Percentiles rank a stretch among this genome's conserved stretches.
These are phyloP conservation scores for Chlorospingus flavigularis DNA, from an alignment of 2,797 vertebrate genomes.

Conservation along the genomic window DNA sequence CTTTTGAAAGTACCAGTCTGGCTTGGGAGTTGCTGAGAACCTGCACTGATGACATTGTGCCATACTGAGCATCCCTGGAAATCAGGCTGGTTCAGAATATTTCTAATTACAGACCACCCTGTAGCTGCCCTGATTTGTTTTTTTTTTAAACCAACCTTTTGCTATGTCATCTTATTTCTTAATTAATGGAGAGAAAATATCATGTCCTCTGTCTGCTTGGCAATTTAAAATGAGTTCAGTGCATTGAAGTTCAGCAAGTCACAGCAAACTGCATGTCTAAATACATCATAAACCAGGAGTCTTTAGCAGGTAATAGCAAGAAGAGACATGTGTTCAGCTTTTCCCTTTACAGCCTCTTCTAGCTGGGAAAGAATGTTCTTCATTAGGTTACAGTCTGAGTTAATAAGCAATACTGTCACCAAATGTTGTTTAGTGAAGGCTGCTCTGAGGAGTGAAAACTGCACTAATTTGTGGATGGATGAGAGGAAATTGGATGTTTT, in stretches of 20 bases:
- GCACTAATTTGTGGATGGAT: not conserved
- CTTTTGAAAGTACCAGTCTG: not conserved
- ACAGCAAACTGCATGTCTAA: not conserved
- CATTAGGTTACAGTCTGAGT: not conserved
- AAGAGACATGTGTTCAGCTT: conserved; percentile 20
- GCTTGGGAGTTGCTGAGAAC: not conserved
- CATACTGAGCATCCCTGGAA: not conserved
- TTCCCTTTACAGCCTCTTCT: conserved; percentile 9
- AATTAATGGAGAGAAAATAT: conserved; percentile 4
- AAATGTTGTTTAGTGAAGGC: not conserved
- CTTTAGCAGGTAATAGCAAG: not conserved
- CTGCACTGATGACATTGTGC: not conserved
- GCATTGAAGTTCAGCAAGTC: not conserved
- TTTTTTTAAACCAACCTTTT: not conserved
- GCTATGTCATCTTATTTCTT: not conserved
- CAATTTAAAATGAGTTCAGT: not conserved
- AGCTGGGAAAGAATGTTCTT: not conserved
- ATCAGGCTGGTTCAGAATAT: not conserved
- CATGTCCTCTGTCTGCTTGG: not conserved
- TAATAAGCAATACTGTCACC: conserved; percentile 11
- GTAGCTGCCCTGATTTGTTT: not conserved
- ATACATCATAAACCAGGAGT: not conserved
- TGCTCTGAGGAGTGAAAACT: not conserved
- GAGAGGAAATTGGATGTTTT: not conserved
- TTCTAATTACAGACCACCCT: not conserved